Base-by-base conservation (phyloP, 2,797 vertebrate genomes). In the Hypotaenidia okinawae region DNA sequence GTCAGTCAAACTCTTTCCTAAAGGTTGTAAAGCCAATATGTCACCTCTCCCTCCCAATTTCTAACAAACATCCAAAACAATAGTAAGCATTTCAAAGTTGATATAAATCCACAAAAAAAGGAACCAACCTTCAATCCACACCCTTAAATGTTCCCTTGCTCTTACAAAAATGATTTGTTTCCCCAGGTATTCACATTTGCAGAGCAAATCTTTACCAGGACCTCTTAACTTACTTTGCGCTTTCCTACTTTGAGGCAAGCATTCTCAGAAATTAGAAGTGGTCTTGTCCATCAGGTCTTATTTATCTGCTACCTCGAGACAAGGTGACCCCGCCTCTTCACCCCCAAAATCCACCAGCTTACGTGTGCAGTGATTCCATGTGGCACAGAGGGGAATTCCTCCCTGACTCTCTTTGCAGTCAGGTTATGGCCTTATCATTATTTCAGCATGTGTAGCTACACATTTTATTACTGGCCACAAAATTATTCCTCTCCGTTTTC, bases 401-500 rank as follows among this genome's bases (percentile, higher is more conserved):
- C 85, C 41, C 76, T 69, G 64, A 72, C 61, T 88, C 83, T 83
- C 84, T 55, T 57, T 8, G 16, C 13, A 1, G n/a, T 55, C 43
- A 43, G 82, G 77, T 84, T 93, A 95, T 14, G 37, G 49, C 68
- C 85, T 87, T 64, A 89, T 75, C 91, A 62, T 89, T 91, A 87
- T 87, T 95, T 93, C 54, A 91, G 63, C 73, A 41, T 67, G 54
- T 93, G 74, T 82, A 87, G 78, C 77, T 89, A 88, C 55, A 74
- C 76, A 72, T 94, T 91, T 95, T 90, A 91, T 92, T 89, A 90
- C 92, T 72, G 68, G 88, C 47, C 89, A 95, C 92, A 87, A 88
- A 94, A 96, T 95, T 93, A 93, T 97, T 96, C 90, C 70, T 96
- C 84, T 94, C 70, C 17, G 1, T 91, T 96, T 94, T 95, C 87